Percentiles rank a stretch among this genome's conserved stretches.
These are phyloP conservation scores for Caiman crocodilus DNA, from an alignment of 2,797 vertebrate genomes.

Conservation along the genomic window DNA sequence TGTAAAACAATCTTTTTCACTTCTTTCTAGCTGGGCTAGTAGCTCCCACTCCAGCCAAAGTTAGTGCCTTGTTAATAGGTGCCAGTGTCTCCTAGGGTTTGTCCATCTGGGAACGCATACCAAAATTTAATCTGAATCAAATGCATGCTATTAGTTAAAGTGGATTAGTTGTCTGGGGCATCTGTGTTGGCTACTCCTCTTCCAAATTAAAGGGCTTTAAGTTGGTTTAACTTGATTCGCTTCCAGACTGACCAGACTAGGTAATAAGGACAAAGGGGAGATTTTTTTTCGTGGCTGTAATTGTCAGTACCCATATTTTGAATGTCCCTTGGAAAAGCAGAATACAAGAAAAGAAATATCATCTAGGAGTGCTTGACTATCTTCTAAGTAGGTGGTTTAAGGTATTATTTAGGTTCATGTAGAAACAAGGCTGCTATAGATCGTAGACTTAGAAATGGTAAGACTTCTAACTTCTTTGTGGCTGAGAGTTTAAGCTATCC, in stretches of 20 bases:
- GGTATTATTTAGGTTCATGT: background rate
- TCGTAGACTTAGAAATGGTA: background rate
- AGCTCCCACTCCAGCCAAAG: no score
- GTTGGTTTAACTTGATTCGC: background rate
- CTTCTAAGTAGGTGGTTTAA: background rate
- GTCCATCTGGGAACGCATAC: no score
- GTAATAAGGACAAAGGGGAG: background rate
- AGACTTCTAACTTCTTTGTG: background rate
- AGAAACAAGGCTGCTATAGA: background rate
- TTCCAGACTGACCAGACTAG: background rate
- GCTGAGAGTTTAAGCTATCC: background rate
- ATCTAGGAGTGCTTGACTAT: background rate
- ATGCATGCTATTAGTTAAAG: no score
- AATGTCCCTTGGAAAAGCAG: background rate
- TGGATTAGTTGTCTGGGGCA: no score
- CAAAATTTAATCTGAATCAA: no score
- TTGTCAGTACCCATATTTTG: no score
- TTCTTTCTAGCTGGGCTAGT: no score
- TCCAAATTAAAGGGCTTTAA: no score
- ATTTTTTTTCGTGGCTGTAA: background rate
- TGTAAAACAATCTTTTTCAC: no score
- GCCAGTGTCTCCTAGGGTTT: no score
- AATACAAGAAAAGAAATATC: background rate
- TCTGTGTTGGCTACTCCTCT: no score
- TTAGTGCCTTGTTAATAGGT: no score